Percentiles rank a stretch among this genome's conserved stretches.
Conservation (phyloP, 2,888 invertebrate species). For the Drosophila phalerata region DNA sequence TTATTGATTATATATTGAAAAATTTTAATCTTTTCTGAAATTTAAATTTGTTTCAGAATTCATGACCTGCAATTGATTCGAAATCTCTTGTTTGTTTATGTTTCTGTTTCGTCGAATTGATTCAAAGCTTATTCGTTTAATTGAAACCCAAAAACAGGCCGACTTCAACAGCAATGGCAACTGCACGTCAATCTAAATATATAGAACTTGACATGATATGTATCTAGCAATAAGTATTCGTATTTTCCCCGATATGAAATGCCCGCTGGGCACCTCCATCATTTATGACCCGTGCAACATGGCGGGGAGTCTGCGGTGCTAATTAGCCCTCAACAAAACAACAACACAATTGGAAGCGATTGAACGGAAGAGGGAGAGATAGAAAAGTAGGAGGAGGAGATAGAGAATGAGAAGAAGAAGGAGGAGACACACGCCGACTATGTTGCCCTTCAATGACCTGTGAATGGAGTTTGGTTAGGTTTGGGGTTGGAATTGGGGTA, state of each 20-base stretch:
- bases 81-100: background rate
- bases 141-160: background rate
- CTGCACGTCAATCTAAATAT: background rate
- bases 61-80: background rate
- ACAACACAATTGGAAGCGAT: slow-evolving; percentile 14
- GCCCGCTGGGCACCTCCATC: slow-evolving; percentile 5
- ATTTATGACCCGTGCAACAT: background rate
- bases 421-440: background rate
- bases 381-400: no score
- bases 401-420: background rate
- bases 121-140: background rate
- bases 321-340: slow-evolving; percentile 8
- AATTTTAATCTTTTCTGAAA: no score
- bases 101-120: background rate
- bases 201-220: background rate
- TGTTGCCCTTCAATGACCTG: slow-evolving; percentile 64
- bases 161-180: background rate
- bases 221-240: background rate
- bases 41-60: no score
- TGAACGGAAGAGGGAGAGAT: background rate
- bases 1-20: no score
- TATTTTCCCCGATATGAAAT: background rate
- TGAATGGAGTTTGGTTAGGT: slow-evolving; percentile 25
- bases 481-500: slow-evolving; percentile 19
- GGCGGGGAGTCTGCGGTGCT: slow-evolving; percentile 1